Base-by-base conservation (phyloP, 2,113 vertebrate genomes). In the Mastomys natalensis region DNA sequence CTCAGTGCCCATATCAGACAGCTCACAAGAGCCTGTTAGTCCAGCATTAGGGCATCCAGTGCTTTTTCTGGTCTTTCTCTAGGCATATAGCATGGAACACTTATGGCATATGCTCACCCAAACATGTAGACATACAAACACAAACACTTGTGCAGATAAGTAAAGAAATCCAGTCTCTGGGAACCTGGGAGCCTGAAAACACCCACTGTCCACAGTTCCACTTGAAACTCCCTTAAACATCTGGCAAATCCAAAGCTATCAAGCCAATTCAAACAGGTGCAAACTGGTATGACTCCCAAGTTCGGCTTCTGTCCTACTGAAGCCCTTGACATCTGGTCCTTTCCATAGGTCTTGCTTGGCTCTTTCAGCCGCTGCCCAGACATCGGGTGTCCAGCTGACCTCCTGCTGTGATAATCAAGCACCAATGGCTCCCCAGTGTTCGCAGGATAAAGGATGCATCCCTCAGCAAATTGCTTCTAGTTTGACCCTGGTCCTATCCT, bases 311-410 rank as follows among this genome's bases (percentile, higher is more conserved):
- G 45, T 40, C 58, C 12, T 1, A 40, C 12, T 72, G 48, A 55
- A 55, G 37, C 31, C 26, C 29, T 10, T 60, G 22, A 53, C 81
- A 13, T 85, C 40, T 34, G 34, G 4, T n/a, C 40, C 40, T 45
- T 31, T n/a, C 29, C 24, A 7, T 10, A 58, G 6, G 19, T 3
- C 34, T 16, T 9, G 21, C n/a, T 64, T n/a, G 82, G 72, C 26
- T 89, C 60, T 34, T 45, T 34, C 5, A 3, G 64, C 22, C 43
- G 22, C 5, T 26, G 29, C 37, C 40, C 43, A 37, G 12, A 31
- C 15, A 48, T 3, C 66, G 15, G 43, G 24, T 1, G 0, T 1
- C 81, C 37, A 40, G 0, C 73, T n/a, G 45, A 29, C 29, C 1
- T 4, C 24, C 5, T 2, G 22, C 55, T 40, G 12, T 82, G 78